Evolutionary conservation across 2,113 vertebrate species (phyloP).

Genomic region (Diphyllodes magnificus): DNA sequence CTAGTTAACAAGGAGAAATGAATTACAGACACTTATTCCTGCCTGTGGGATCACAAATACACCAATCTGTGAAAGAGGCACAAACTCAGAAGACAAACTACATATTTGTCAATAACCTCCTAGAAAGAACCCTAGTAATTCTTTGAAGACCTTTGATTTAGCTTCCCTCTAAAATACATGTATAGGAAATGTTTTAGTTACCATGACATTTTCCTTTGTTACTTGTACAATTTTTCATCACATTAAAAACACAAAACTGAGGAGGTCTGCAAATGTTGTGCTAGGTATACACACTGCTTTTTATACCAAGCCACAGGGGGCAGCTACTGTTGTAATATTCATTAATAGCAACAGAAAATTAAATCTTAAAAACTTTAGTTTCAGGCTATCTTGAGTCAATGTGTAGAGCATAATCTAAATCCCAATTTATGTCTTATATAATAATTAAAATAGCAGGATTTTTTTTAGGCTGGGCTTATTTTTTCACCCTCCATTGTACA

Average conservation of each 20-base stretch:
- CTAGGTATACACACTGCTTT: constrained; percentile 71
- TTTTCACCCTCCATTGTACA: background rate
- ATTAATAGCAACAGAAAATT: constrained; percentile 77
- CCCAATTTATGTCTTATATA: constrained; percentile 17
- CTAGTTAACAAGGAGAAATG: constrained; percentile 83
- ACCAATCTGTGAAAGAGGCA: constrained; percentile 83
- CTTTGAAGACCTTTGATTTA: constrained; percentile 83
- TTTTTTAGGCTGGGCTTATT: background rate
- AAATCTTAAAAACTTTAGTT: constrained; percentile 71
- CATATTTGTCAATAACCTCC: constrained; percentile 84
- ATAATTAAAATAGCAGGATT: constrained; percentile 48
- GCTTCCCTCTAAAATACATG: constrained; percentile 76
- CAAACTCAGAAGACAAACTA: constrained; percentile 83
- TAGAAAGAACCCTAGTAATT: constrained; percentile 82
- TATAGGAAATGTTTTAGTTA: constrained; percentile 82
- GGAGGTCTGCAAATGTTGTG: constrained; percentile 81
- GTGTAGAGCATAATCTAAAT: constrained; percentile 52
- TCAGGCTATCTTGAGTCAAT: constrained; percentile 45
- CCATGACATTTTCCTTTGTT: constrained; percentile 83
- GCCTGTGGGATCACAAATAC: constrained; percentile 83
- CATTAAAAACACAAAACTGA: constrained; percentile 81
- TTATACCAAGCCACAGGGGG: constrained; percentile 67
- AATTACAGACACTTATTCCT: constrained; percentile 84
- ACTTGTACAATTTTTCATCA: constrained; percentile 79
- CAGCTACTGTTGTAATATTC: constrained; percentile 69